A percentile compares a stretch with the other conserved stretches of the same genome.
These are phyloP conservation scores for Mechanitis mazaeus DNA, from an alignment of 2,888 invertebrate species.

Conservation along the genomic window DNA sequence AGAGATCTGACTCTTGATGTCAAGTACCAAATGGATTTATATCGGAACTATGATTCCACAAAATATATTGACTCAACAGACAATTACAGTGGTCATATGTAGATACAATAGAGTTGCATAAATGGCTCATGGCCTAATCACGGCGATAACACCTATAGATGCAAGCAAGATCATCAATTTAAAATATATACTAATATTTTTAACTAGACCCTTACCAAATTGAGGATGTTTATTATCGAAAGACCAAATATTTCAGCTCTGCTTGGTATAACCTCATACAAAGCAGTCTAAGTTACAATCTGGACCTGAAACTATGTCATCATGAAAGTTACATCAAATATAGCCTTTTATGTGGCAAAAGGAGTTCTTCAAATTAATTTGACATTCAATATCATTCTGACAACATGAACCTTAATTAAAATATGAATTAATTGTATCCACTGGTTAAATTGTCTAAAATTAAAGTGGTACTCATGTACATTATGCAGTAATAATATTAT, in stretches of 20 bases:
- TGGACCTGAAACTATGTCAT: conserved; percentile 7
- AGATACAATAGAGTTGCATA: neutral
- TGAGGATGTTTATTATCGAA: conserved; percentile 5
- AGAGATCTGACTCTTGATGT: neutral
- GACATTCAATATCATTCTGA: too few species aligned
- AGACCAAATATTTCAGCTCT: conserved; percentile 7
- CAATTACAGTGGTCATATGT: neutral
- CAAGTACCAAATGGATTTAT: neutral
- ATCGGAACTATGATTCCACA: neutral
- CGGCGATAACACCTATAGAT: conserved; percentile 1
- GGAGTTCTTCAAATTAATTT: neutral
- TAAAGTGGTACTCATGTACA: too few species aligned
- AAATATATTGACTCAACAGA: conserved; percentile 2
- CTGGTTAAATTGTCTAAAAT: too few species aligned
- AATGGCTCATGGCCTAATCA: neutral
- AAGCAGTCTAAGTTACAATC: conserved; percentile 6
- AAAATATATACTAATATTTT: conserved; percentile 6
- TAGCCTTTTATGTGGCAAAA: neutral
- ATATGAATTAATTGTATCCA: too few species aligned
- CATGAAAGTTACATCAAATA: conserved; percentile 5
- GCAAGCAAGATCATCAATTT: conserved; percentile 4
- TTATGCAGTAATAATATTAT: too few species aligned
- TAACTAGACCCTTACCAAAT: conserved; percentile 8
- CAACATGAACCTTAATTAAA: too few species aligned
- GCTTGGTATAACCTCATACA: conserved; percentile 6